phyloP scores from a whole-genome alignment of 2,113 vertebrate genomes.

The Solea senegalensis region DNA sequence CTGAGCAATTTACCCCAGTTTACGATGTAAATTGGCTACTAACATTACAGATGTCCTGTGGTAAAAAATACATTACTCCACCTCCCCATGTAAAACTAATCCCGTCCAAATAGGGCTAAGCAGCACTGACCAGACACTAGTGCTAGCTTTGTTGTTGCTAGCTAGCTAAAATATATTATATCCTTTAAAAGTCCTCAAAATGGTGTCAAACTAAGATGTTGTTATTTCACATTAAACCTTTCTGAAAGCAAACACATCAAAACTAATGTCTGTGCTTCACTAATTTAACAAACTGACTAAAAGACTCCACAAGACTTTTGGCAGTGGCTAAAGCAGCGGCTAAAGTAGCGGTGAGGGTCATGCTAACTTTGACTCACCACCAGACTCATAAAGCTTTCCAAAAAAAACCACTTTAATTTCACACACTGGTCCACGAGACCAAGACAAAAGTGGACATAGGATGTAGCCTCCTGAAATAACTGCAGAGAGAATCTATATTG shows the following conservation, averaged over 20 bases:
- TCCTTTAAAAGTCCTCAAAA: not conserved
- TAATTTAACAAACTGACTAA: not conserved
- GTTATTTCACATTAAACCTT: not conserved
- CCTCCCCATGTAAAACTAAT: too few species aligned
- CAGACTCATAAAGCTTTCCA: not conserved
- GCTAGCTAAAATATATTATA: not conserved
- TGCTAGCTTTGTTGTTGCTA: too few species aligned
- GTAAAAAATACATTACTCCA: too few species aligned
- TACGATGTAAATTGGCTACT: too few species aligned
- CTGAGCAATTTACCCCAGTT: too few species aligned
- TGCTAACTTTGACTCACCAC: not conserved
- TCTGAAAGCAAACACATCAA: not conserved
- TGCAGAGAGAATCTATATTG: too few species aligned
- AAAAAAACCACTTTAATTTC: not conserved
- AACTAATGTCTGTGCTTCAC: not conserved
- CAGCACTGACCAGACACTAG: constrained; percentile 2
- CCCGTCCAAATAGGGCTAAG: too few species aligned
- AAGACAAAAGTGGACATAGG: not conserved
- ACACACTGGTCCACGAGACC: not conserved
- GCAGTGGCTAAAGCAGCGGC: not conserved
- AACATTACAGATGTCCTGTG: too few species aligned
- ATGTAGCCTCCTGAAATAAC: not conserved
- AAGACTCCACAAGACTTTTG: not conserved
- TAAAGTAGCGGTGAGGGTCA: not conserved
- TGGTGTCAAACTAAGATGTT: constrained; percentile 5